Base-by-base conservation (phyloP, 2,888 invertebrate genomes). In the Phrixothrix hirtus region DNA sequence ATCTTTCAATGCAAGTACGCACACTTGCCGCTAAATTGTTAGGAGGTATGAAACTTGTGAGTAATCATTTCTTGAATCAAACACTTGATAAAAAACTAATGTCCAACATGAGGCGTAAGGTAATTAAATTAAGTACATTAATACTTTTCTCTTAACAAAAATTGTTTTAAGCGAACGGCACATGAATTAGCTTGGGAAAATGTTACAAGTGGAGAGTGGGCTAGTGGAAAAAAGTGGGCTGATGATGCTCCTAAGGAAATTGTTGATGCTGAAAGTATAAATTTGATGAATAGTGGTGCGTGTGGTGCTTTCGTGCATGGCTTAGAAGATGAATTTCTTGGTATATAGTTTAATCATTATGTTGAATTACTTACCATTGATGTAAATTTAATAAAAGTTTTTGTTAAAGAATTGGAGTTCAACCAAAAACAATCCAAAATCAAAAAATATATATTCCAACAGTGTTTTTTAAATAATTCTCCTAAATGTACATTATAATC, bases 301-400 rank as follows among this genome's bases (percentile, higher is more conserved):
- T 98, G 97, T 75, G 98, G 98, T 0, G 98, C 98, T 38, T 92
- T 98, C 75, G 95, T 99, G 57, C 96, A 98, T 74, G 98, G 97
- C 0, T 81, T 99, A 25, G 98, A 99, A 78, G 99, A 99, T 78
- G 98, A 99, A 78, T 96, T 89, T 75, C 81, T 95, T 75, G 92
- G 82, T 81, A 60, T 31, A 36, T 39, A 15, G 6, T 11, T 26
- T 32, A 9, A 12, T 16, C 15, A 11, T 29, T 36, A n/a, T 26
- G 29, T 44, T 29, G 11, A 5, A 15, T 15, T 15, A 9, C 12
- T 6, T 12, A 12, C 9, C 5, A 7, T 3, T 10, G 10, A 12
- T 32, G 1, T 15, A 13, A 6, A 9, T 16, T n/a, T n/a, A n/a
- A n/a, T n/a, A n/a, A n/a, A n/a, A n/a, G n/a, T n/a, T n/a, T n/a